A percentile compares a stretch with the other conserved stretches of the same genome.
Evolutionary conservation across 37 sponge, comb jelly and placozoan genomes (phyloP).

Genomic region (Mnemiopsis leidyi): DNA sequence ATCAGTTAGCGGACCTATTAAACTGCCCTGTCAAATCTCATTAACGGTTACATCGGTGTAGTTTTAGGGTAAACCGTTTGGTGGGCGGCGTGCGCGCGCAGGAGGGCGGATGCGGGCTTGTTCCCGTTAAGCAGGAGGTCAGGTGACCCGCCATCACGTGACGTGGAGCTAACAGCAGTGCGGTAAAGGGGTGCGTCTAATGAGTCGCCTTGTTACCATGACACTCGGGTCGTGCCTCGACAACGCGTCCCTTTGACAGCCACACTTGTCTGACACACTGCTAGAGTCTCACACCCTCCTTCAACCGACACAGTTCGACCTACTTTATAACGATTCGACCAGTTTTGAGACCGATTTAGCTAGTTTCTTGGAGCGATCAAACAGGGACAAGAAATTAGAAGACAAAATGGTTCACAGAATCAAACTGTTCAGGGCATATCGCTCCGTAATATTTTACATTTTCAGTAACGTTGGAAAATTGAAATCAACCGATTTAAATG

Average conservation of each 20-base stretch:
- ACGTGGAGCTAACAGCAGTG: background rate
- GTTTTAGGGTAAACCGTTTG: background rate
- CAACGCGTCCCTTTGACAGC: background rate
- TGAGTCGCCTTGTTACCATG: background rate
- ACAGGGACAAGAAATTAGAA: no score
- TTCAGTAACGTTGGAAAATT: no score
- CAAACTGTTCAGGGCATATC: no score
- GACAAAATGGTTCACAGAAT: no score
- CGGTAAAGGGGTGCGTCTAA: background rate
- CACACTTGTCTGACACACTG: background rate
- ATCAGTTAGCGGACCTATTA: constrained; percentile 21
- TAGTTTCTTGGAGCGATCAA: no score
- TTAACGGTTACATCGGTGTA: background rate
- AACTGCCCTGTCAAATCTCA: background rate
- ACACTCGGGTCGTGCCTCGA: background rate
- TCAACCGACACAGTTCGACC: background rate
- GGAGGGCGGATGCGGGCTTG: background rate
- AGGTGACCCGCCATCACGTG: background rate
- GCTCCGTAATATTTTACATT: no score
- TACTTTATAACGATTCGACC: no score
- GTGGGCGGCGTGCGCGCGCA: background rate
- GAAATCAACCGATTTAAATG: no score
- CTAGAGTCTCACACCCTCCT: background rate
- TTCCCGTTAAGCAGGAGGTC: background rate
- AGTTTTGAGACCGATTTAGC: no score